A percentile compares a stretch with the other conserved stretches of the same genome.
phyloP scores from a whole-genome alignment of 2,113 vertebrate genomes.

The Dryoscopus gambensis region DNA sequence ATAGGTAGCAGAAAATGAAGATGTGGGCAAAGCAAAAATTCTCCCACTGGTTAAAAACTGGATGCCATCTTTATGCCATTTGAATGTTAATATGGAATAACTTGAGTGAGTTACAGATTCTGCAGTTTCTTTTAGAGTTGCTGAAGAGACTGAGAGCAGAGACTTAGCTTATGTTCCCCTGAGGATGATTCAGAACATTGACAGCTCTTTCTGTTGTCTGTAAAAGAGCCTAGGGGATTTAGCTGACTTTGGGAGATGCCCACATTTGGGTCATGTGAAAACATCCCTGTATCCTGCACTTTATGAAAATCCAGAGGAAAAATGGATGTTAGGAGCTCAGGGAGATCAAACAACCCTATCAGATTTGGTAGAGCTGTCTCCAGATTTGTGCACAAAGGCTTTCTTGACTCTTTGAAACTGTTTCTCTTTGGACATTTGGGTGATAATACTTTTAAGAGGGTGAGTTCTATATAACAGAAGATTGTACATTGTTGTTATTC shows the following conservation, averaged over 20 bases:
- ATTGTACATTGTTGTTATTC: background rate
- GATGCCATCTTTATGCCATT: background rate
- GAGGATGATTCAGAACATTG: background rate
- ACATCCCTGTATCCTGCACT: background rate
- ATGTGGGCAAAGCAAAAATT: background rate
- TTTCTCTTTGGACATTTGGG: background rate
- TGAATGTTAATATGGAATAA: background rate
- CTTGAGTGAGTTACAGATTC: background rate
- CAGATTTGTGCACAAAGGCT: background rate
- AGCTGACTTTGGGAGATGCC: background rate
- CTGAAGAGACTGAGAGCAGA: background rate
- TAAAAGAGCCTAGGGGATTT: background rate
- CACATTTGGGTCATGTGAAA: background rate
- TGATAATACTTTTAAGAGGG: background rate
- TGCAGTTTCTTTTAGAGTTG: background rate
- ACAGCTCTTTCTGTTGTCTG: conserved; percentile 5
- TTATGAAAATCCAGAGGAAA: background rate
- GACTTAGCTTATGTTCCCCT: background rate
- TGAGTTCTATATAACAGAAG: background rate
- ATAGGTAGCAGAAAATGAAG: background rate
- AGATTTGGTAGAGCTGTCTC: background rate
- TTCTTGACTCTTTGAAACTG: background rate
- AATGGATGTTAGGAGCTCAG: background rate
- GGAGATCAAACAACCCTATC: background rate
- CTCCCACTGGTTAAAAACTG: background rate